Evolutionary conservation across 2,113 vertebrate genomes (phyloP), one percentile per base, ranked within the genome.

Genomic region (Melanocharis versteri): DNA sequence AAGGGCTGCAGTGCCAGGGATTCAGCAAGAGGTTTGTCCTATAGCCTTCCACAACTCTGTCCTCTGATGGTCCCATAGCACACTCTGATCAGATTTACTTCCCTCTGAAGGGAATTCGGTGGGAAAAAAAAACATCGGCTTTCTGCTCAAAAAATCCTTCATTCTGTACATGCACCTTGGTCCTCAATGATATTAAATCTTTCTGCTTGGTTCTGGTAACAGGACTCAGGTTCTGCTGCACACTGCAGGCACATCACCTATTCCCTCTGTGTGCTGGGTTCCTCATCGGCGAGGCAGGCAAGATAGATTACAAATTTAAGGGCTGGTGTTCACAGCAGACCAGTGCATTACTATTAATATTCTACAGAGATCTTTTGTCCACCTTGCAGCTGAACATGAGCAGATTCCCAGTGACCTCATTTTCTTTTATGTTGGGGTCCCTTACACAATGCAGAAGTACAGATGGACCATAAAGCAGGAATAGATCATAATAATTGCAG

Each of bases 351-450:
- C 21, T 40, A 14, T 48, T 37, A 56, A 64, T 80, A 57, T 61
- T 90, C 70, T 56, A 51, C 27, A 75, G n/a, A 48, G 39, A 45
- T 45, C 53, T 18, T 82, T 26, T 54, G 75, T 88, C 62, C 73
- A 79, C 31, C 69, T 76, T 57, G 31, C 20, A 83, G 75, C 57
- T 77, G 45, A 93, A 80, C 54, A 53, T 28, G 62, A 80, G 35
- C 53, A 90, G 54, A 85, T 72, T 94, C 53, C 70, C 50, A 71
- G 57, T 57, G 35, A 91, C 44, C 61, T 82, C 51, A 82, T 76
- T 87, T 79, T 76, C 70, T 45, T 64, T 73, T 76, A 68, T 28
- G 35, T 0, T 48, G 31, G n/a, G 48, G 28, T 71, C 57, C 13
- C 54, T 85, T 68, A 82, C 8, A n/a, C 27, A 85, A 62, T 1